phyloP scores from a whole-genome alignment of 1,140 invertebrate genomes.

The Euura saliciscinereae region DNA sequence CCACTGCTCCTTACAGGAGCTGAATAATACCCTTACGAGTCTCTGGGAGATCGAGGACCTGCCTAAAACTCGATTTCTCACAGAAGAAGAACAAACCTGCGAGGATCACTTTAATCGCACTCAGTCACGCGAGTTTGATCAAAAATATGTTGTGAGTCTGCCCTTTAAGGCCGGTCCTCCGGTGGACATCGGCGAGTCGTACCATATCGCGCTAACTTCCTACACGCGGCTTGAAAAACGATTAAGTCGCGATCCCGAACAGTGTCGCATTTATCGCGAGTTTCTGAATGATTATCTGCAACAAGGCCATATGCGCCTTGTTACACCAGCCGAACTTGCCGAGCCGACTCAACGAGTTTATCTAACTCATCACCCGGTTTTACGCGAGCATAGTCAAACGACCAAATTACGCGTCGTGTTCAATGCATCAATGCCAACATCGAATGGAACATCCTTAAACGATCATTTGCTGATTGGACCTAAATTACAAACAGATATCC shows the following conservation, averaged over 20 bases:
- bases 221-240: background rate
- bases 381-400: background rate
- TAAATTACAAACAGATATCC: conserved; percentile 12
- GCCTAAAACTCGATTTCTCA: background rate
- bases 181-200: background rate
- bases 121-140: no score
- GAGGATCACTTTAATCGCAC: background rate
- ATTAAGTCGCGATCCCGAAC: background rate
- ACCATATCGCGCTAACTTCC: background rate
- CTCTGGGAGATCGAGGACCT: conserved; percentile 20
- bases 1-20: background rate
- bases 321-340: background rate
- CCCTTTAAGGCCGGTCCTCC: background rate
- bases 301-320: conserved; percentile 33
- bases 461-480: conserved; percentile 19
- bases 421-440: conserved; percentile 14
- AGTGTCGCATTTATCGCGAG: conserved; percentile 19
- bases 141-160: background rate
- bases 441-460: conserved; percentile 22
- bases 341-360: background rate
- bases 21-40: conserved; percentile 12
- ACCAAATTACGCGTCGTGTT: conserved; percentile 29
- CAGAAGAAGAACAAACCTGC: background rate
- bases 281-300: conserved; percentile 41
- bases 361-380: background rate